phyloP scores from a whole-genome alignment of 2,113 vertebrate genomes.

The Stictonetta naevosa region DNA sequence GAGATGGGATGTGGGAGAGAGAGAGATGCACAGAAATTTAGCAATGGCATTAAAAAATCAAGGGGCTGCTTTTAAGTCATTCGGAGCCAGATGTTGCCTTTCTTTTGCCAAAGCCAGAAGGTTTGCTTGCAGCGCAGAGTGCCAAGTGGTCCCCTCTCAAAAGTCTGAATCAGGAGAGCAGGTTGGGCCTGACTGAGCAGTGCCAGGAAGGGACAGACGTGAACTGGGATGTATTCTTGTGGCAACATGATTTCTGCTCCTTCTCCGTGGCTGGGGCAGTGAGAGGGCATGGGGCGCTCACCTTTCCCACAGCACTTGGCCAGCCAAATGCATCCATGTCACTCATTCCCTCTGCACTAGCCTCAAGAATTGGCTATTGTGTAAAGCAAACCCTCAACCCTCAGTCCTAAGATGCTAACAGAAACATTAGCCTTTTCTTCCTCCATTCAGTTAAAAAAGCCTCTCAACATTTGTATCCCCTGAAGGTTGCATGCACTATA shows the following conservation, averaged over 20 bases:
- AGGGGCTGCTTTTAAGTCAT: neutral
- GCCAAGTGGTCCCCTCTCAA: neutral
- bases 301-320: neutral
- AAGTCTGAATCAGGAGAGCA: neutral
- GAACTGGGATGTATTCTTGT: neutral
- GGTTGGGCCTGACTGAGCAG: neutral
- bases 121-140: neutral
- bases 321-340: neutral
- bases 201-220: neutral
- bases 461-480: neutral
- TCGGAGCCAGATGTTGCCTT: neutral
- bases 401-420: neutral
- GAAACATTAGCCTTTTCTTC: neutral
- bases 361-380: neutral
- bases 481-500: neutral
- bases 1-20: neutral
- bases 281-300: accelerated
- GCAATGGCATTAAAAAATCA: neutral
- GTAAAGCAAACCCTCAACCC: neutral
- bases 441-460: neutral
- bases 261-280: neutral
- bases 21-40: neutral
- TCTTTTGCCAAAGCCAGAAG: neutral
- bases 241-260: neutral
- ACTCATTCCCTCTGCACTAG: neutral